Percentiles rank a stretch among this genome's conserved stretches.
These are phyloP conservation scores for Lepisosteus osseus DNA, from an alignment of 2,113 vertebrate genomes.

Conservation along the genomic window DNA sequence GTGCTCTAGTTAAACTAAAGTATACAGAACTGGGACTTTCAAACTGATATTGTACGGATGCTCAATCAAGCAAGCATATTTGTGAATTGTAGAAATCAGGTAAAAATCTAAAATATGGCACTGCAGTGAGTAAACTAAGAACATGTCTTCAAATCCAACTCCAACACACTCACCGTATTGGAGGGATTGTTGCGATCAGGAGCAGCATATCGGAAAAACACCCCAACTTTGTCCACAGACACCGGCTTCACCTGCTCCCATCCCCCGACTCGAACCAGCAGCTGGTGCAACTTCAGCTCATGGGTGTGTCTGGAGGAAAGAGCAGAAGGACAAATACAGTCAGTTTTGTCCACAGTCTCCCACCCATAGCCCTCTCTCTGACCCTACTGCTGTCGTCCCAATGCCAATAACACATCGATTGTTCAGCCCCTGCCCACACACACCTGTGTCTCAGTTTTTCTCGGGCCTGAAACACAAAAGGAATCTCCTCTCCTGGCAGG, in stretches of 20 bases:
- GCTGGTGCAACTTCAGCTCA: constrained; percentile 89
- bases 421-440: background rate
- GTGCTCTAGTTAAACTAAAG: too few relatives aligned
- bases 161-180: constrained; percentile 74
- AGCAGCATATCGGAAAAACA: constrained; percentile 93
- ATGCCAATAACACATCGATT: background rate
- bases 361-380: background rate
- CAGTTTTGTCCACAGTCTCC: background rate
- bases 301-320: constrained; percentile 81
- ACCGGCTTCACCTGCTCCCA: constrained; percentile 97
- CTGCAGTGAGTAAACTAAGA: too few relatives aligned
- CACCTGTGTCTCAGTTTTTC: constrained; percentile 95
- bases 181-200: constrained; percentile 88
- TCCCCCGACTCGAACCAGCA: constrained; percentile 90
- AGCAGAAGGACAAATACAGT: background rate
- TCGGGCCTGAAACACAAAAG: constrained; percentile 92
- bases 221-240: constrained; percentile 95
- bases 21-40: too few relatives aligned
- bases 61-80: too few relatives aligned
- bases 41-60: too few relatives aligned
- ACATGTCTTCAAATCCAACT: background rate
- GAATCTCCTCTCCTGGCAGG: constrained; percentile 86
- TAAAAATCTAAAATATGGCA: too few relatives aligned
- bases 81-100: too few relatives aligned
- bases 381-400: too few relatives aligned